phyloP scores from a whole-genome alignment of 2,888 invertebrate genomes.

The Dusona sp. region DNA sequence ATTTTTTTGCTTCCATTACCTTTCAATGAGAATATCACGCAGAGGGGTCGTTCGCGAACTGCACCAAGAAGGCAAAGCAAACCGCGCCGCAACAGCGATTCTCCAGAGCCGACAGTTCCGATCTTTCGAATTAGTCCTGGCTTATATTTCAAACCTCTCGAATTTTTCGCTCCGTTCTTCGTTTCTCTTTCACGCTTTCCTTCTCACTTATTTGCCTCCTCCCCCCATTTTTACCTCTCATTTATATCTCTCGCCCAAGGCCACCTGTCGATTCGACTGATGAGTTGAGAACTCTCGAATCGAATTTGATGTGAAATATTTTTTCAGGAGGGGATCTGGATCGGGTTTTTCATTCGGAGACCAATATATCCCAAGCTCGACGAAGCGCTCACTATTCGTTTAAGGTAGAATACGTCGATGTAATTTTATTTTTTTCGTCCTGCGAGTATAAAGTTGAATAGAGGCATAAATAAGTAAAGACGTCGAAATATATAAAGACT shows the following conservation, averaged over 20 bases:
- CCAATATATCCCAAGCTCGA: background rate
- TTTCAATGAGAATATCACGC: conserved; percentile 77
- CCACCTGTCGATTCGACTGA: conserved; percentile 48
- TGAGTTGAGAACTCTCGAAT: conserved; percentile 36
- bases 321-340: background rate
- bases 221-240: background rate
- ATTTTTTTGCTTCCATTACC: conserved; percentile 76
- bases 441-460: background rate
- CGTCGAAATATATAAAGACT: background rate
- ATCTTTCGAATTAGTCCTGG: conserved; percentile 72
- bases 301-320: conserved; percentile 4
- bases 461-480: background rate
- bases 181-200: conserved; percentile 6
- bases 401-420: background rate
- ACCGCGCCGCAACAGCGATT: conserved; percentile 47
- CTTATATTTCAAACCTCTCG: conserved; percentile 71
- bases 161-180: conserved; percentile 50
- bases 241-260: background rate
- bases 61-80: conserved; percentile 25
- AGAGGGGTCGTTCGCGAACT: conserved; percentile 71
- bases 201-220: conserved; percentile 1
- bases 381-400: background rate
- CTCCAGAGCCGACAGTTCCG: conserved; percentile 57
- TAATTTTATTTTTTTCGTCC: background rate
- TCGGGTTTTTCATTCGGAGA: background rate